These are phyloP conservation scores for Percopsis omiscomaycus DNA, from an alignment of 2,797 vertebrate genomes.

Conservation along the genomic window DNA sequence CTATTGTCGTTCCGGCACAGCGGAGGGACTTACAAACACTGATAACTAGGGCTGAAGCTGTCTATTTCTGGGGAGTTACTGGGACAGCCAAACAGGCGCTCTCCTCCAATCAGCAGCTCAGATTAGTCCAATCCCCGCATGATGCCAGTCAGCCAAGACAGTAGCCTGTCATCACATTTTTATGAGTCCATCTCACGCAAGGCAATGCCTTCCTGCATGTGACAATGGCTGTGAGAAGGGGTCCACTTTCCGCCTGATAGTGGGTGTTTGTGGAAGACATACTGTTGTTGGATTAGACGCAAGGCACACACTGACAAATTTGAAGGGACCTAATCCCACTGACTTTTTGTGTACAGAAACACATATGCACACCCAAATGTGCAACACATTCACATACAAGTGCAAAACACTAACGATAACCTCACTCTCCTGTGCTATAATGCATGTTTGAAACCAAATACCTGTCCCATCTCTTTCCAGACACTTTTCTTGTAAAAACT, in stretches of 20 bases:
- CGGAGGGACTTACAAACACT: constrained; percentile 81
- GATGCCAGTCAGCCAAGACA: constrained; percentile 73
- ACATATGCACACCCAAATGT: constrained; percentile 35
- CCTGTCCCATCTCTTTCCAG: no score
- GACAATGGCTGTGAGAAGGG: constrained; percentile 62
- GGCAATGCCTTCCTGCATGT: constrained; percentile 66
- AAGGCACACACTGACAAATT: neutral
- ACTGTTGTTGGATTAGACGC: constrained; percentile 69
- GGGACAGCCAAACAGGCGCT: constrained; percentile 66
- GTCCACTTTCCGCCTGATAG: constrained; percentile 62
- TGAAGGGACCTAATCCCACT: no score
- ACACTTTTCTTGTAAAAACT: no score
- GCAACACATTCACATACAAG: constrained; percentile 24
- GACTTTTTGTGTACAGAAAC: neutral
- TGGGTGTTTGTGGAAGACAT: constrained; percentile 38
- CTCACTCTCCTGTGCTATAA: no score
- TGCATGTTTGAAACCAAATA: no score
- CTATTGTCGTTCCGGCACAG: constrained; percentile 81
- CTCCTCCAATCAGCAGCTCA: constrained; percentile 74
- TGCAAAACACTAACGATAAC: no score
- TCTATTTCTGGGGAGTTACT: constrained; percentile 76
- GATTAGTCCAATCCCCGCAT: constrained; percentile 79
- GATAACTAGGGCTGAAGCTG: constrained; percentile 74
- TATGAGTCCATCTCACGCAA: constrained; percentile 69
- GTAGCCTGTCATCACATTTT: constrained; percentile 75